A percentile compares a stretch with the other conserved stretches of the same genome.
These are phyloP conservation scores for Miltochrista miniata DNA, from an alignment of 2,888 invertebrate species.

Conservation along the genomic window DNA sequence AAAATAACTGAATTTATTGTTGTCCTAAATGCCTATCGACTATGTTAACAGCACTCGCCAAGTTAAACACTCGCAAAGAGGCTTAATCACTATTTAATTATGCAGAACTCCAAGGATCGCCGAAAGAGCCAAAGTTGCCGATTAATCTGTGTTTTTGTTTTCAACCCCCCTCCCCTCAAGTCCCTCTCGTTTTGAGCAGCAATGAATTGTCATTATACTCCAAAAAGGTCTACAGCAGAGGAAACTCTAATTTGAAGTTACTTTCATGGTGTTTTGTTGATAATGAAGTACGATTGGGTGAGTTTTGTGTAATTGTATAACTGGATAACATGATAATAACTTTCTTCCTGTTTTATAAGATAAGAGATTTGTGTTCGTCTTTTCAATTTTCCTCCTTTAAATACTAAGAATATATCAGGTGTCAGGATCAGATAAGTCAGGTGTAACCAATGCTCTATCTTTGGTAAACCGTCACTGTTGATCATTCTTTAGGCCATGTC, in stretches of 20 bases:
- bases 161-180: conserved; percentile 26
- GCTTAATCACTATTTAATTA: conserved; percentile 79
- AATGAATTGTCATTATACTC: conserved; percentile 40
- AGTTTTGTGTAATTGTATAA: background rate
- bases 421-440: no score
- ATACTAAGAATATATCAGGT: no score
- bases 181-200: conserved; percentile 30
- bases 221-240: conserved; percentile 17
- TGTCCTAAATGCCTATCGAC: no score
- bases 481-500: no score
- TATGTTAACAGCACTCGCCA: conserved; percentile 13
- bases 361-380: no score
- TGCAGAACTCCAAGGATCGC: conserved; percentile 58
- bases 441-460: no score
- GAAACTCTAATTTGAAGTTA: conserved; percentile 18
- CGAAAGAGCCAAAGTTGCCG: conserved; percentile 53
- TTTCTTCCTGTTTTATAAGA: no score
- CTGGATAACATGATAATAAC: background rate
- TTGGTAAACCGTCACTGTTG: no score
- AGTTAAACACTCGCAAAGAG: conserved; percentile 39
- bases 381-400: no score
- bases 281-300: conserved; percentile 2
- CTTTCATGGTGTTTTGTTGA: conserved; percentile 17
- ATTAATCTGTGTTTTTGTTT: conserved; percentile 66
- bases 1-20: background rate